A percentile compares a stretch with the other conserved stretches of the same genome.
Evolutionary conservation across 2,113 vertebrate genomes (phyloP).

Genomic region (Rhagologus leucostigma): DNA sequence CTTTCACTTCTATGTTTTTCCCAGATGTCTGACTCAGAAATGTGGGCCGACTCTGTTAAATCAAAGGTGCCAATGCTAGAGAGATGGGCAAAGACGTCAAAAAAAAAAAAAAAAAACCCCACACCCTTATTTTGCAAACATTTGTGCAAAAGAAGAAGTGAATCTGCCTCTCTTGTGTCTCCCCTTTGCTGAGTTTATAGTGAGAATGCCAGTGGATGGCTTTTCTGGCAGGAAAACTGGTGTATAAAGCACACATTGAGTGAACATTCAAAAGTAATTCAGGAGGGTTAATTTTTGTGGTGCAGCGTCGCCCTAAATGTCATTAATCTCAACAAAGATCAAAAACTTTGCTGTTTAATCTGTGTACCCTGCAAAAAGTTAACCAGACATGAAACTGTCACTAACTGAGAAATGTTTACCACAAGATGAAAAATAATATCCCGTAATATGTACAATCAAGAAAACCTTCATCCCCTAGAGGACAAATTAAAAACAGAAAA

Average conservation of each 20-base stretch:
- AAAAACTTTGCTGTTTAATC: conserved; percentile 13
- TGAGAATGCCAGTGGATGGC: background rate
- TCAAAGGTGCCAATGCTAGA: background rate
- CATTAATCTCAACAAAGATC: background rate
- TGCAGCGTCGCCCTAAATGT: background rate
- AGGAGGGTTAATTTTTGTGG: background rate
- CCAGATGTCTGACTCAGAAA: conserved; percentile 22
- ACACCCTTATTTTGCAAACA: background rate
- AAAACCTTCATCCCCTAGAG: background rate
- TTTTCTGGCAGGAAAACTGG: background rate
- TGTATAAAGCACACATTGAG: background rate
- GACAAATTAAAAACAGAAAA: conserved; percentile 53
- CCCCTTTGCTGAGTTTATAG: background rate
- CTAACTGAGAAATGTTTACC: conserved; percentile 37
- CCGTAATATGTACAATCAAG: background rate
- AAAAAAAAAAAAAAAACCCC: background rate
- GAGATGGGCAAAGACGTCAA: background rate
- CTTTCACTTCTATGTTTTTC: conserved; percentile 26
- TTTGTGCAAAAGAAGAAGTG: background rate
- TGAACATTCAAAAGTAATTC: background rate
- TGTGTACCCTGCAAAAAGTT: background rate
- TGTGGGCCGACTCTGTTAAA: background rate
- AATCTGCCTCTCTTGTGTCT: background rate
- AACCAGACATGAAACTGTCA: conserved; percentile 23
- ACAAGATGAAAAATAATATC: conserved; percentile 19